Evolutionary conservation across 2,113 vertebrate genomes (phyloP).

Genomic region (Irena cyanogastra): DNA sequence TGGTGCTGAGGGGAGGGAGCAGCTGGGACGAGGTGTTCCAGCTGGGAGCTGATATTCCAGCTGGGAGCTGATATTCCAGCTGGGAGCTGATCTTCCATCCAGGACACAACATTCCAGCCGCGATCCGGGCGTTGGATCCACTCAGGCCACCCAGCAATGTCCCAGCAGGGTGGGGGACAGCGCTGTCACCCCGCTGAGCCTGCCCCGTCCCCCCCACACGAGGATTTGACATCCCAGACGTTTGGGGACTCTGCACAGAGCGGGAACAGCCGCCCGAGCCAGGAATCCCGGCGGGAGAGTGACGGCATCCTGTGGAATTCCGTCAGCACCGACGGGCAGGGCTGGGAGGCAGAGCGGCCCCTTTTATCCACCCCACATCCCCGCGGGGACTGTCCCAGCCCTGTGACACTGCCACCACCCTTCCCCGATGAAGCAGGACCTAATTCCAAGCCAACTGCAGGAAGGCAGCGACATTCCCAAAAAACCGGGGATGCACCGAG

Average conservation of each 20-base stretch:
- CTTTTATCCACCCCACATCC: background rate
- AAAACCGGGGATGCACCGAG: background rate
- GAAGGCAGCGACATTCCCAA: background rate
- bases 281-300: background rate
- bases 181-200: background rate
- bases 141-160: background rate
- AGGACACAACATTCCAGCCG: background rate
- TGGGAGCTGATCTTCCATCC: background rate
- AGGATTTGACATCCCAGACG: background rate
- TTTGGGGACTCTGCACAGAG: background rate
- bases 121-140: accelerated
- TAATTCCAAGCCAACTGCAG: background rate
- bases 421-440: background rate
- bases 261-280: background rate
- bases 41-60: background rate
- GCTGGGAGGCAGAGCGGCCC: background rate
- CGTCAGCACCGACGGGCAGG: background rate
- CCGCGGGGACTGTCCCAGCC: background rate
- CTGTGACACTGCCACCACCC: background rate
- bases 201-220: accelerated
- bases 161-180: background rate
- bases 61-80: background rate
- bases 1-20: background rate
- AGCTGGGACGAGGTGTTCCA: background rate
- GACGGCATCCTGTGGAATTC: background rate